These are phyloP conservation scores for Athrips mouffetella DNA, from an alignment of 2,888 invertebrate genomes.

Conservation along the genomic window DNA sequence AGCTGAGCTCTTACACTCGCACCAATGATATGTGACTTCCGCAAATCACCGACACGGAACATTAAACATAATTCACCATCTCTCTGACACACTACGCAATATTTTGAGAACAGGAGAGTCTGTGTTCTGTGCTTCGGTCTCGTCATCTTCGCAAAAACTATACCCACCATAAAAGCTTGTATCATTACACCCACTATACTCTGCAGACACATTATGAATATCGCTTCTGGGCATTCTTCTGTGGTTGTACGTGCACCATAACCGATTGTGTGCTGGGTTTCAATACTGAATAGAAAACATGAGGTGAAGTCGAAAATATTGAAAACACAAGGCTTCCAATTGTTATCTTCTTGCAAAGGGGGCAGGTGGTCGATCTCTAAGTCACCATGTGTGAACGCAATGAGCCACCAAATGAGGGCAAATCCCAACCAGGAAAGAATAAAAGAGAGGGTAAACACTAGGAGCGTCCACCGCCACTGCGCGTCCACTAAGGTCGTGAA, in stretches of 20 bases:
- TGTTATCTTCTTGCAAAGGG: conserved; percentile 64
- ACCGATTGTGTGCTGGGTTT: conserved; percentile 95
- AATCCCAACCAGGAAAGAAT: conserved; percentile 92
- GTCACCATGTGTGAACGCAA: conserved; percentile 92
- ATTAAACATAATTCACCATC: conserved; percentile 90
- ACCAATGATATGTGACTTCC: conserved; percentile 93
- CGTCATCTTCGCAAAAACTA: conserved; percentile 94
- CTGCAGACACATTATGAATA: conserved; percentile 93
- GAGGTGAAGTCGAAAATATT: conserved; percentile 90
- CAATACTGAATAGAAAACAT: conserved; percentile 93
- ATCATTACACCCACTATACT: conserved; percentile 92
- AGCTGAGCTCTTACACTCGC: conserved; percentile 91
- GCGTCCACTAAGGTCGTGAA: conserved; percentile 94
- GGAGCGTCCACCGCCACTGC: conserved; percentile 94
- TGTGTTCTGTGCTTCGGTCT: conserved; percentile 94
- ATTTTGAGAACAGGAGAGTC: conserved; percentile 91
- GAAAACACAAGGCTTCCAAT: conserved; percentile 88
- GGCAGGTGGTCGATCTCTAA: conserved; percentile 80
- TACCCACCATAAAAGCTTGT: conserved; percentile 88
- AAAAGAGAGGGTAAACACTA: conserved; percentile 91
- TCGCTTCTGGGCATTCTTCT: conserved; percentile 93
- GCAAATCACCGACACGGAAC: conserved; percentile 93
- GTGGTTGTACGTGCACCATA: conserved; percentile 92
- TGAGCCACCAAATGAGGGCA: conserved; percentile 92
- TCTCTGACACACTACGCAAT: conserved; percentile 90